A percentile compares a stretch with the other conserved stretches of the same genome.
Conservation (phyloP, 1,140 invertebrate genomes). For the Dinoponera quadriceps region DNA sequence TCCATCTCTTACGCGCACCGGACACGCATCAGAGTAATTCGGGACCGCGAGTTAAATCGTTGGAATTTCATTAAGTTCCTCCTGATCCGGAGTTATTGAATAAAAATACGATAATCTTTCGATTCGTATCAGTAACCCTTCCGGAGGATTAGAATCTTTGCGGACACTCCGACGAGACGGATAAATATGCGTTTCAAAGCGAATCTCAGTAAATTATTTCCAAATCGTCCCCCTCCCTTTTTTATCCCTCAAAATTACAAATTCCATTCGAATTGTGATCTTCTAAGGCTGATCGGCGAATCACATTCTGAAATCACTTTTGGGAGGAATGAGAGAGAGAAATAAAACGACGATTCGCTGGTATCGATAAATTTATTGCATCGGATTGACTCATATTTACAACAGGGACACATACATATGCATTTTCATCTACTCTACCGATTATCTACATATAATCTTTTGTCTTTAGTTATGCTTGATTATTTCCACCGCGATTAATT, state of each 20-base stretch:
- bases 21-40: background rate
- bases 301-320: background rate
- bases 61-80: background rate
- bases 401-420: slow-evolving; percentile 83
- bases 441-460: slow-evolving; percentile 83
- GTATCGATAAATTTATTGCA: slow-evolving; percentile 84
- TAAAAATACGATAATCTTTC: background rate
- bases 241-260: background rate
- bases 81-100: background rate
- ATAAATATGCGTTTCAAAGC: no score
- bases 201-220: no score
- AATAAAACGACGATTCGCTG: slow-evolving; percentile 22
- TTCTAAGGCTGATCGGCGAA: slow-evolving; percentile 4
- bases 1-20: background rate
- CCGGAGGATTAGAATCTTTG: no score
- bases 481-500: slow-evolving; percentile 62
- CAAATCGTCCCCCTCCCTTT: background rate
- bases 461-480: slow-evolving; percentile 65
- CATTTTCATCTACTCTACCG: slow-evolving; percentile 82
- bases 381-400: slow-evolving; percentile 84
- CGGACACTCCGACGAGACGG: no score
- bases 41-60: background rate
- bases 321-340: background rate
- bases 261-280: background rate
- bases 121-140: background rate